phyloP scores from a whole-genome alignment of 2,888 invertebrate species.

The Aleiodes testaceus region DNA sequence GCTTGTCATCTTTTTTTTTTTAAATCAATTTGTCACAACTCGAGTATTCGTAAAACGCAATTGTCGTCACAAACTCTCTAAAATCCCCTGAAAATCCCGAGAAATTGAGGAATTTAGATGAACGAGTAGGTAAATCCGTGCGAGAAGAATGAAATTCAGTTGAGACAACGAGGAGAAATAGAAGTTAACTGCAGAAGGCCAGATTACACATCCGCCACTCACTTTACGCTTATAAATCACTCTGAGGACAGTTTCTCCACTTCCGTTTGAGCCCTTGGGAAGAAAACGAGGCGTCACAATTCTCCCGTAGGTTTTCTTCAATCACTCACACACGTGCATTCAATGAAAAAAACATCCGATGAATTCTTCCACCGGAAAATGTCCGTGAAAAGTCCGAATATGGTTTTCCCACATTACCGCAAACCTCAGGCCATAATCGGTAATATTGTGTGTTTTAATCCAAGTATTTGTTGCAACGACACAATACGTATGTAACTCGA shows the following conservation, averaged over 20 bases:
- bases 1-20: constrained; percentile 4
- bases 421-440: constrained; percentile 34
- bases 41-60: not conserved
- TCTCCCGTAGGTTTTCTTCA: constrained; percentile 17
- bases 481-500: constrained; percentile 21
- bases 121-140: too few species aligned
- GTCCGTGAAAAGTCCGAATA: constrained; percentile 30
- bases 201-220: constrained; percentile 21
- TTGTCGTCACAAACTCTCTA: too few species aligned
- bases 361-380: not conserved
- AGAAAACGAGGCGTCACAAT: constrained; percentile 26
- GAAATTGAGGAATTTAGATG: too few species aligned
- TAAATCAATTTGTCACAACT: constrained; percentile 23
- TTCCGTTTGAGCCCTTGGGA: constrained; percentile 24
- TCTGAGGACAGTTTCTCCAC: not conserved
- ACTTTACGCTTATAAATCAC: constrained; percentile 36
- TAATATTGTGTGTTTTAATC: constrained; percentile 30
- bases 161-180: not conserved
- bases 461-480: constrained; percentile 1
- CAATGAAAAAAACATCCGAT: not conserved
- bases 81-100: too few species aligned
- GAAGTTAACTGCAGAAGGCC: not conserved
- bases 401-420: constrained; percentile 27
- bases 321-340: too few species aligned
- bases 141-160: not conserved